These are phyloP conservation scores for Aegotheles bennettii DNA, from an alignment of 2,113 vertebrate genomes.

Conservation along the genomic window DNA sequence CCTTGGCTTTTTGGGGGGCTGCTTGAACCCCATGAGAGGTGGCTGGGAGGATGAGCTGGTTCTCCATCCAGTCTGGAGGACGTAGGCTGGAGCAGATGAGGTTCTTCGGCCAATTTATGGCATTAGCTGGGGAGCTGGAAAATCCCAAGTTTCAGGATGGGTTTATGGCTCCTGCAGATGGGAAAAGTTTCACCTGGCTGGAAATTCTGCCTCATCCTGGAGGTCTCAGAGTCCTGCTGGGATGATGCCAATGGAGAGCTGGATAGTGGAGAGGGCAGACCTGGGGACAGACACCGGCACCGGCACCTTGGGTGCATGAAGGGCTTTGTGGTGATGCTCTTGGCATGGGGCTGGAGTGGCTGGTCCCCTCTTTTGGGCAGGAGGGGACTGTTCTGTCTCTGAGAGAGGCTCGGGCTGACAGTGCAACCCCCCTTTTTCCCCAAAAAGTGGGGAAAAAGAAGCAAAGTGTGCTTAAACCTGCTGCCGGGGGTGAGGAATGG, in stretches of 20 bases:
- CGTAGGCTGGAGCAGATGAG: neutral
- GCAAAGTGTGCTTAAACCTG: neutral
- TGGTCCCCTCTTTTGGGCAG: neutral
- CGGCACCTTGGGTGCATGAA: neutral
- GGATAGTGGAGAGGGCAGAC: neutral
- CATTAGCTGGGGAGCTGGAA: neutral
- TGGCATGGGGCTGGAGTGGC: fast-evolving
- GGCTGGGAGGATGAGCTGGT: neutral
- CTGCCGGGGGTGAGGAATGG: fast-evolving
- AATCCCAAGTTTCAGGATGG: neutral
- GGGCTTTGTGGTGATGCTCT: neutral
- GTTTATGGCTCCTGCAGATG: neutral
- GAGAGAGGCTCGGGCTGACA: neutral
- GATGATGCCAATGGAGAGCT: neutral
- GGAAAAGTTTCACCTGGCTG: neutral
- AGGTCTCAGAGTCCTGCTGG: neutral
- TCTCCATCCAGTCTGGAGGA: neutral
- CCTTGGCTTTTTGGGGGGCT: neutral
- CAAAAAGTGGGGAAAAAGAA: neutral
- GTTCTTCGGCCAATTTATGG: neutral
- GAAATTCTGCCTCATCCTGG: neutral
- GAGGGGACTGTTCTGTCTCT: neutral
- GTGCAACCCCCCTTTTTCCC: neutral
- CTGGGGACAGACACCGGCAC: neutral
- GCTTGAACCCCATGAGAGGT: neutral